Evolutionary conservation across 2,888 invertebrate species (phyloP).

Genomic region (Fabriciana adippe): DNA sequence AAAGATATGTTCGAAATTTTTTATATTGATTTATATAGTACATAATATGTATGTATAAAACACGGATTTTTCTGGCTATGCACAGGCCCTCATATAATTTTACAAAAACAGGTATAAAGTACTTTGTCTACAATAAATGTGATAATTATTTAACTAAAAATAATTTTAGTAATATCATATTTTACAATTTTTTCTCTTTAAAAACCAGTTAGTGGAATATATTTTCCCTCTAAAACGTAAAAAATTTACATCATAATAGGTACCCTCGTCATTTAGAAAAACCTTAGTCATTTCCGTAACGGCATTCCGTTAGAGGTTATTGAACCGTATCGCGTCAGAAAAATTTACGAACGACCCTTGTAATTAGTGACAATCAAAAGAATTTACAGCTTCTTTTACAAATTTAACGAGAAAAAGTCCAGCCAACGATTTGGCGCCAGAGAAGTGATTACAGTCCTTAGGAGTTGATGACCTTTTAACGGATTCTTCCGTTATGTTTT

Average conservation of each 20-base stretch:
- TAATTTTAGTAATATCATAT: too few species aligned
- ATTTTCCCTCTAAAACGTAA: constrained; percentile 23
- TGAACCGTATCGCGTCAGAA: constrained; percentile 62
- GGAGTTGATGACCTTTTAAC: background rate
- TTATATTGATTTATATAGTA: too few species aligned
- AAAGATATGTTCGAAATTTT: too few species aligned
- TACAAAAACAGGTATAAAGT: too few species aligned
- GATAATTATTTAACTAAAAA: too few species aligned
- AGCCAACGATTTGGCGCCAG: constrained; percentile 37
- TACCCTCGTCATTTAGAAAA: constrained; percentile 42
- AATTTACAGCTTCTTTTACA: constrained; percentile 56
- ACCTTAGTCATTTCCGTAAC: constrained; percentile 50
- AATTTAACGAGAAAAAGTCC: constrained; percentile 60
- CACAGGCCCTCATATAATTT: too few species aligned
- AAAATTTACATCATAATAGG: constrained; percentile 28
- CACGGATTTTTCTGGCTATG: too few species aligned
- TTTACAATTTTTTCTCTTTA: background rate
- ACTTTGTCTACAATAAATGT: background rate
- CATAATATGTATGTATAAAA: too few species aligned
- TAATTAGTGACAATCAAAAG: constrained; percentile 75
- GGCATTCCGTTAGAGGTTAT: constrained; percentile 59
- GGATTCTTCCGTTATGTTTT: background rate
- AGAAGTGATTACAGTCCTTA: constrained; percentile 34
- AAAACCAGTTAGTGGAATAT: constrained; percentile 8
- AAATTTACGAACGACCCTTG: constrained; percentile 60